phyloP scores from a whole-genome alignment of 2,888 invertebrate genomes.

The Tipula confusa region DNA sequence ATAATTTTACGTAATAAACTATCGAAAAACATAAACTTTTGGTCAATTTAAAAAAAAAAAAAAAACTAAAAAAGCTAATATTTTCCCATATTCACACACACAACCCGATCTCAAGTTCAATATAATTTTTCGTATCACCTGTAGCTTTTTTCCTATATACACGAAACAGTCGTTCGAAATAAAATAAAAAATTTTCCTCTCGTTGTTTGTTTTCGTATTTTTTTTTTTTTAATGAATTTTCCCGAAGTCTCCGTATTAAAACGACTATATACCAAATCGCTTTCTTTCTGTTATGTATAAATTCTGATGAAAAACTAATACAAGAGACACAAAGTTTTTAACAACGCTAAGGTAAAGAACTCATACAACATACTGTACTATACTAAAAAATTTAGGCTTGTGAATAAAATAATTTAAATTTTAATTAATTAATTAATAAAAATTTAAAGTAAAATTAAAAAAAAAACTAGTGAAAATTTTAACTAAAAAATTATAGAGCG shows the following conservation, averaged over 20 bases:
- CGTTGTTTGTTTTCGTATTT: background rate
- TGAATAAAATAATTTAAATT: background rate
- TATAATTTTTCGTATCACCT: background rate
- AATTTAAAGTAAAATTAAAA: too few species aligned
- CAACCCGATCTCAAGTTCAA: background rate
- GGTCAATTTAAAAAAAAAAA: background rate
- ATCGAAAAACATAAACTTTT: background rate
- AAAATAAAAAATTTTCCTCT: background rate
- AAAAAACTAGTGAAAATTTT: background rate
- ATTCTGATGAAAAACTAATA: background rate
- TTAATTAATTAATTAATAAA: background rate
- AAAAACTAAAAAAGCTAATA: background rate
- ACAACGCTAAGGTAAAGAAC: conserved; percentile 14
- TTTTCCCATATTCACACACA: background rate
- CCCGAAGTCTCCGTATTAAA: background rate
- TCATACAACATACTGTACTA: background rate
- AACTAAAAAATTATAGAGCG: background rate
- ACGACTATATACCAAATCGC: background rate
- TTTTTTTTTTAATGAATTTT: background rate
- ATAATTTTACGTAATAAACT: background rate
- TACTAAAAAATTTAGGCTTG: too few species aligned
- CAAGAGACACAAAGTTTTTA: conserved; percentile 25
- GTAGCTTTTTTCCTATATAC: background rate
- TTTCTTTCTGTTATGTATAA: conserved; percentile 6
- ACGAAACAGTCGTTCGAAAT: too few species aligned